Evolutionary conservation across 2,797 vertebrate genomes (phyloP).

Genomic region (Phrynocephalus vlangalii): DNA sequence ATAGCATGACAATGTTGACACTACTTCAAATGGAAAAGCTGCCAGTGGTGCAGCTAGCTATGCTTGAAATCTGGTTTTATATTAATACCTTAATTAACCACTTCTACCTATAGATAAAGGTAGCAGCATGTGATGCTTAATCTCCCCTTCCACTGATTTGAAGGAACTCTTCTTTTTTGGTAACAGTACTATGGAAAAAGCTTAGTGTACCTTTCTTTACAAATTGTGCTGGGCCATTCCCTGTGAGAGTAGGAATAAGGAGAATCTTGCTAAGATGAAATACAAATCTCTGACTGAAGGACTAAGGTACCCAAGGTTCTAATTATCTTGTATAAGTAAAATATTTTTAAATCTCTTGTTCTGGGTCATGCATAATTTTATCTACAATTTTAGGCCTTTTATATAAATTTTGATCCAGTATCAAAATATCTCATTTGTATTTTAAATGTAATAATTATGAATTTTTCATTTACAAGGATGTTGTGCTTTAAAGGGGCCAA

Average conservation of each 20-base stretch:
- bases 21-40: conserved; percentile 82
- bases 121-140: conserved; percentile 85
- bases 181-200: conserved; percentile 78
- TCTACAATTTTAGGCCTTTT: conserved; percentile 73
- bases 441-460: conserved; percentile 52
- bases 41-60: conserved; percentile 78
- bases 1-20: conserved; percentile 80
- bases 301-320: conserved; percentile 79
- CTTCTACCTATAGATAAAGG: conserved; percentile 81
- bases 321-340: conserved; percentile 80
- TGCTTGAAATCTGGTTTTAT: conserved; percentile 77
- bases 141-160: conserved; percentile 77
- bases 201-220: conserved; percentile 75
- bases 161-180: conserved; percentile 79
- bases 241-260: conserved; percentile 71
- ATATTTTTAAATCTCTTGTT: conserved; percentile 78
- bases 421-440: conserved; percentile 60
- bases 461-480: conserved; percentile 36
- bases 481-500: conserved; percentile 45
- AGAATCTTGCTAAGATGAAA: conserved; percentile 77
- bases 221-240: conserved; percentile 74
- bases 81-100: conserved; percentile 77
- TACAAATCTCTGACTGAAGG: conserved; percentile 79
- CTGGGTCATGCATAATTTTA: conserved; percentile 80
- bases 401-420: conserved; percentile 50